Evolutionary conservation across 2,113 vertebrate genomes (phyloP).

Genomic region (Etheostoma cragini): DNA sequence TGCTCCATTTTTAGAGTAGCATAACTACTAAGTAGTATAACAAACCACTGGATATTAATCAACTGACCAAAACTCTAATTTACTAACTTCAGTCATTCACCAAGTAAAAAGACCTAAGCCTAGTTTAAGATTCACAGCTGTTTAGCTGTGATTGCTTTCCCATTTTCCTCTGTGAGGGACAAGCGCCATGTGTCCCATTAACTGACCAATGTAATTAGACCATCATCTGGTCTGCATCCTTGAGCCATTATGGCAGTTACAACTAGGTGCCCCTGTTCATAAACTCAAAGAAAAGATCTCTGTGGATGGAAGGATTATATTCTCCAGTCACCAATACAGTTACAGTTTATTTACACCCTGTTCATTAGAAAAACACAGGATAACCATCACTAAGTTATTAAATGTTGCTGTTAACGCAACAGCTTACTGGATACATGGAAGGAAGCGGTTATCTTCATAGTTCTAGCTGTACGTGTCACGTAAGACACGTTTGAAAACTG

Average conservation of each 20-base stretch:
- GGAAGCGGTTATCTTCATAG: no score
- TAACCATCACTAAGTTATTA: background rate
- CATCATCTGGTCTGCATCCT: conserved; percentile 23
- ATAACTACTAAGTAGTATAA: no score
- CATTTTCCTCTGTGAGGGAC: background rate
- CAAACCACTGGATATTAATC: background rate
- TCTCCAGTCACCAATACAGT: background rate
- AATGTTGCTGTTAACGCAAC: background rate
- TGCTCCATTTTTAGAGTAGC: no score
- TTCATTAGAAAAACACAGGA: background rate
- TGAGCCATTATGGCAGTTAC: conserved; percentile 21
- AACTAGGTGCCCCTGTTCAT: background rate
- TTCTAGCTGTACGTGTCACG: no score
- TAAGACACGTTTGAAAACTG: no score
- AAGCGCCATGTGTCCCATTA: background rate
- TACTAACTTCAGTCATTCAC: background rate
- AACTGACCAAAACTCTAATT: background rate
- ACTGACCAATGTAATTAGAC: conserved; percentile 20
- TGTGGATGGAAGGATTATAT: background rate
- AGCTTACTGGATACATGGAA: no score
- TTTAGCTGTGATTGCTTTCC: background rate
- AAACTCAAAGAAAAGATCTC: background rate
- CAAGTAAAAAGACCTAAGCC: background rate
- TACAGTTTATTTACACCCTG: background rate
- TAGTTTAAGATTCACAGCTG: background rate